Conservation (phyloP, 1,140 invertebrate genomes). For the Atta colombica region DNA sequence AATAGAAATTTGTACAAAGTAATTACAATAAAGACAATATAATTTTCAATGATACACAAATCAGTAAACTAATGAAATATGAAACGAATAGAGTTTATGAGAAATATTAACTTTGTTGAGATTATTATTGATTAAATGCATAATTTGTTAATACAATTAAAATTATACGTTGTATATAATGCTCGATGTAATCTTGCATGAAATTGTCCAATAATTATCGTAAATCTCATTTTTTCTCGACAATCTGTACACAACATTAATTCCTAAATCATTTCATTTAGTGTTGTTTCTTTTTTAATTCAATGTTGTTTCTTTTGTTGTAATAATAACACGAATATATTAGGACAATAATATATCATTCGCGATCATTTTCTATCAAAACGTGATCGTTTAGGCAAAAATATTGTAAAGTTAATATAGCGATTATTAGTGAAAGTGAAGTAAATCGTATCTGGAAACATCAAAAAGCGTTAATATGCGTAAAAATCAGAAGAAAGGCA, state of each 20-base stretch:
- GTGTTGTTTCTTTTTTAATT: not conserved
- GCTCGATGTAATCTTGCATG: not conserved
- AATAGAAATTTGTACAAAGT: not conserved
- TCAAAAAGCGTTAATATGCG: slow-evolving; percentile 13
- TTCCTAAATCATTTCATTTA: slow-evolving; percentile 5
- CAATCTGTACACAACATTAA: not conserved
- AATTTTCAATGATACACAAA: not conserved
- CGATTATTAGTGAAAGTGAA: slow-evolving; percentile 27
- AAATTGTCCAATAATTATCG: slow-evolving; percentile 23
- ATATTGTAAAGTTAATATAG: not conserved
- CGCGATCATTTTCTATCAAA: slow-evolving; percentile 5
- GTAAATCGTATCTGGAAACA: not conserved
- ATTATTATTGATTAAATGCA: slow-evolving; percentile 4
- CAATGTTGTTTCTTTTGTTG: not conserved
- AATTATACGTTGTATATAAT: not conserved
- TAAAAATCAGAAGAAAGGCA: slow-evolving; percentile 48
- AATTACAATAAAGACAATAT: slow-evolving; percentile 5
- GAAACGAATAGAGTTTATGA: not conserved
- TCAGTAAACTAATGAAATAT: not conserved
- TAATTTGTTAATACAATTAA: slow-evolving; percentile 13
- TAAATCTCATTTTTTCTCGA: slow-evolving; percentile 3
- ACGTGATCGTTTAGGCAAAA: not conserved
- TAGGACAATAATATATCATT: not conserved
- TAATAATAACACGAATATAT: not conserved
- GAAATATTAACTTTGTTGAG: not conserved